Conservation (phyloP, 2,113 vertebrate genomes). For the Anolis sagrei region DNA sequence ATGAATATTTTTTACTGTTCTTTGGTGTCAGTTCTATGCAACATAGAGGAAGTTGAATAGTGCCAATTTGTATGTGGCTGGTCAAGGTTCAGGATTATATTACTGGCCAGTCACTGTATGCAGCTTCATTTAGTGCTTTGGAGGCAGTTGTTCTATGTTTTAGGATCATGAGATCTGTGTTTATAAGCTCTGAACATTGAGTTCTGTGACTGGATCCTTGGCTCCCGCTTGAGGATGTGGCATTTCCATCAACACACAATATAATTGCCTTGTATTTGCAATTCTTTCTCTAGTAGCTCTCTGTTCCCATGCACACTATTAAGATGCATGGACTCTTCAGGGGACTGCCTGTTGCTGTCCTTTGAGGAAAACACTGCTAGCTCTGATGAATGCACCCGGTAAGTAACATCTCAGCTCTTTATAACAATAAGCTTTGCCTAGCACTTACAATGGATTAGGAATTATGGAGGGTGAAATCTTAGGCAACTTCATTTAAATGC, state of each 20-base stretch:
- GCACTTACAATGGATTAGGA: not conserved
- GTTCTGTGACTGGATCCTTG: not conserved
- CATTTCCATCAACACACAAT: not conserved
- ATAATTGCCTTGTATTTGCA: not conserved
- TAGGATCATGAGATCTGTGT: not conserved
- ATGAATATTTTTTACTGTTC: not conserved
- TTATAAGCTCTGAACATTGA: not conserved
- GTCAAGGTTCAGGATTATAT: not conserved
- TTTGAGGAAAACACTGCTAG: not conserved
- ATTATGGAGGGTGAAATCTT: not conserved
- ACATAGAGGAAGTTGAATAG: not conserved
- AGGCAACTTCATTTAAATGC: not conserved
- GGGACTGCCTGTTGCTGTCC: too few species aligned
- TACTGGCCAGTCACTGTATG: not conserved
- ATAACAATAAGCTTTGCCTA: not conserved
- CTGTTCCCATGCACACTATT: not conserved
- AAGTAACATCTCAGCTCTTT: not conserved
- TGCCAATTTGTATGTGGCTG: not conserved
- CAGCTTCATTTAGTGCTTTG: not conserved
- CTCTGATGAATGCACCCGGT: not conserved
- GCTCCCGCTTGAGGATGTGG: fast-evolving
- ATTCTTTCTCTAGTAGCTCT: not conserved
- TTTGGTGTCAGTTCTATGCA: not conserved
- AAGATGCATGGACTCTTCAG: not conserved
- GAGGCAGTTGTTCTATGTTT: not conserved